phyloP scores from a whole-genome alignment of 2,797 vertebrate genomes.

The Crocidura indochinensis region DNA sequence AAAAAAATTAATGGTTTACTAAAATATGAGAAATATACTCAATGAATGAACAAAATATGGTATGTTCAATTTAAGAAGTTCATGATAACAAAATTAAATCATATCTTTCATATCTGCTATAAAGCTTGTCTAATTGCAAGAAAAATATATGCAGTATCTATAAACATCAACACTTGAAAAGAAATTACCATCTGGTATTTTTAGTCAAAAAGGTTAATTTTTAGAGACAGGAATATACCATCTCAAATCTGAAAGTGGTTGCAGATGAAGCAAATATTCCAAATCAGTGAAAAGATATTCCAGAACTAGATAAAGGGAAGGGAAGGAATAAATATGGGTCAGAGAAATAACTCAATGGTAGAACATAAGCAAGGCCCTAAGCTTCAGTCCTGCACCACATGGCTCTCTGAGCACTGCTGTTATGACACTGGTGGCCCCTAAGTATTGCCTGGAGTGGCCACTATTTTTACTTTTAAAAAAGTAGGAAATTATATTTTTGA shows the following conservation, averaged over 20 bases:
- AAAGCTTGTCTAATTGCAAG: neutral
- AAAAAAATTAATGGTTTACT: neutral
- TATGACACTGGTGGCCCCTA: no score
- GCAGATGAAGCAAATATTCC: neutral
- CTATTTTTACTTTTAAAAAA: no score
- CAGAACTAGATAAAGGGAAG: neutral
- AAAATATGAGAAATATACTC: slow-evolving; percentile 56
- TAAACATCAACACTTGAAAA: slow-evolving; percentile 26
- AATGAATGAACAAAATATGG: slow-evolving; percentile 35
- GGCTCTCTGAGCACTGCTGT: no score
- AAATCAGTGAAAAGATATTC: neutral
- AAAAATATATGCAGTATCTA: slow-evolving; percentile 12
- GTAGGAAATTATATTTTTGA: no score
- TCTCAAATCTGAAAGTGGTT: neutral
- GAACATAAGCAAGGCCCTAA: no score
- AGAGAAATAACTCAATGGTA: no score
- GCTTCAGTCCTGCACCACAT: no score
- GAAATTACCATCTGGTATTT: neutral
- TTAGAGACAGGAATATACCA: slow-evolving; percentile 11
- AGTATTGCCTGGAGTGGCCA: no score
- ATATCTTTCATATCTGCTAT: slow-evolving; percentile 35
- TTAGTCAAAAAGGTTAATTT: slow-evolving; percentile 4
- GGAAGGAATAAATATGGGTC: no score
- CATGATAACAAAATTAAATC: neutral
- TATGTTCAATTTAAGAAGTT: slow-evolving; percentile 36